Percentiles rank a stretch among this genome's conserved stretches.
Conservation (phyloP, 2,888 invertebrate species). For the Amiota minor region DNA sequence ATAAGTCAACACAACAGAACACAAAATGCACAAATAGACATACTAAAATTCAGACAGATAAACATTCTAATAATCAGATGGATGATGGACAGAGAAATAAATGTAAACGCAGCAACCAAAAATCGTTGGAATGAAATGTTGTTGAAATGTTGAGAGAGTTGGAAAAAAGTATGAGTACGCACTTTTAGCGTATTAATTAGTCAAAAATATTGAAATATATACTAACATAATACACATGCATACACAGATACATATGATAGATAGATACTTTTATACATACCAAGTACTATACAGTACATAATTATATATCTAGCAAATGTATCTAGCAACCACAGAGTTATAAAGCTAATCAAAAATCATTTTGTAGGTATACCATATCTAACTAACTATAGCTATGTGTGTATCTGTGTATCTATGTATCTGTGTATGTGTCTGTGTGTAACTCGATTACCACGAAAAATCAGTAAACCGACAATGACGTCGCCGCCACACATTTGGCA, state of each 20-base stretch:
- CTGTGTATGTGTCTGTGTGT: neutral
- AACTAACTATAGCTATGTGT: too few relatives aligned
- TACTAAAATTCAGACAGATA: neutral
- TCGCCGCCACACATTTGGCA: constrained; percentile 57
- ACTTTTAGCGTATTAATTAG: constrained; percentile 62
- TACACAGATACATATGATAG: constrained; percentile 20
- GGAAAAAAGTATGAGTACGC: constrained; percentile 39
- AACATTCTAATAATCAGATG: neutral
- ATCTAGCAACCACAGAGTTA: constrained; percentile 55
- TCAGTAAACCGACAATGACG: constrained; percentile 29
- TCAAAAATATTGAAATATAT: constrained; percentile 30
- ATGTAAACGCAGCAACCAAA: constrained; percentile 8
- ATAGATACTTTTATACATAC: neutral
- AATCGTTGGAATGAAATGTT: too few relatives aligned
- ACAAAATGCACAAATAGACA: neutral
- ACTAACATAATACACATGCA: constrained; percentile 26
- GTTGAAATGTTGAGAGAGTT: too few relatives aligned
- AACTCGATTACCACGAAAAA: neutral
- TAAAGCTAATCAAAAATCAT: constrained; percentile 66
- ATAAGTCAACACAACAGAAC: constrained; percentile 48
- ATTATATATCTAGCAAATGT: too few relatives aligned
- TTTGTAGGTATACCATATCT: too few relatives aligned
- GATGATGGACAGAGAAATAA: neutral
- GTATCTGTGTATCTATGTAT: too few relatives aligned
- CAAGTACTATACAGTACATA: too few relatives aligned